phyloP scores from a whole-genome alignment of 2,888 invertebrate species.

The Byasa hedistus region DNA sequence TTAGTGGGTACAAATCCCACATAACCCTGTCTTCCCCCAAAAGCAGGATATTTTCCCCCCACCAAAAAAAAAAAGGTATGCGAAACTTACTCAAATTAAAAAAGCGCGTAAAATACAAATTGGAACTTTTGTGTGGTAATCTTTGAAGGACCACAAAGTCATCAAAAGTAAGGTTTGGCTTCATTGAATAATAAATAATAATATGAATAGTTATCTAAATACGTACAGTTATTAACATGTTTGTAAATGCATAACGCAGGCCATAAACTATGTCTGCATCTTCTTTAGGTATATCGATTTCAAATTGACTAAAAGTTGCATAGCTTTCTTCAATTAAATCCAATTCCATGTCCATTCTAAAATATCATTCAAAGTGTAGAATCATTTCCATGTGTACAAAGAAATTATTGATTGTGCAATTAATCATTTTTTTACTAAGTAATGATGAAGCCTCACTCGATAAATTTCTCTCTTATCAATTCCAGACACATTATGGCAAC shows the following conservation, averaged over 20 bases:
- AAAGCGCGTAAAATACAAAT: too few relatives aligned
- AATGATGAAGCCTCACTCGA: conserved; percentile 65
- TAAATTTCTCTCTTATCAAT: conserved; percentile 87
- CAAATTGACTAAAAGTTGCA: conserved; percentile 82
- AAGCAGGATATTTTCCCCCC: too few relatives aligned
- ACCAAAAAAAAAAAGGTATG: too few relatives aligned
- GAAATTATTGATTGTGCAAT: not conserved
- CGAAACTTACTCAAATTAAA: too few relatives aligned
- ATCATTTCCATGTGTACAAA: not conserved
- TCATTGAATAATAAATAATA: not conserved
- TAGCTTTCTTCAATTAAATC: conserved; percentile 90
- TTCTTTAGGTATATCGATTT: conserved; percentile 85
- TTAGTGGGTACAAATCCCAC: too few relatives aligned
- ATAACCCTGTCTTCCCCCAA: too few relatives aligned
- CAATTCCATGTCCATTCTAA: conserved; percentile 86
- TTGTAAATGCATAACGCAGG: conserved; percentile 87
- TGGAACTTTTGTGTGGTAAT: too few relatives aligned
- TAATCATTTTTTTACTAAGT: not conserved
- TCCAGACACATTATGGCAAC: conserved; percentile 89
- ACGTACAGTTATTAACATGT: conserved; percentile 86
- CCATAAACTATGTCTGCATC: conserved; percentile 90
- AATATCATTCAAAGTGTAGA: not conserved
- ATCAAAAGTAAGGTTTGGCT: not conserved
- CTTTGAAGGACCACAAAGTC: too few relatives aligned
- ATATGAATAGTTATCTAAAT: conserved; percentile 4